These are phyloP conservation scores for Metellina segmentata DNA, from an alignment of 2,888 invertebrate species.

Conservation along the genomic window DNA sequence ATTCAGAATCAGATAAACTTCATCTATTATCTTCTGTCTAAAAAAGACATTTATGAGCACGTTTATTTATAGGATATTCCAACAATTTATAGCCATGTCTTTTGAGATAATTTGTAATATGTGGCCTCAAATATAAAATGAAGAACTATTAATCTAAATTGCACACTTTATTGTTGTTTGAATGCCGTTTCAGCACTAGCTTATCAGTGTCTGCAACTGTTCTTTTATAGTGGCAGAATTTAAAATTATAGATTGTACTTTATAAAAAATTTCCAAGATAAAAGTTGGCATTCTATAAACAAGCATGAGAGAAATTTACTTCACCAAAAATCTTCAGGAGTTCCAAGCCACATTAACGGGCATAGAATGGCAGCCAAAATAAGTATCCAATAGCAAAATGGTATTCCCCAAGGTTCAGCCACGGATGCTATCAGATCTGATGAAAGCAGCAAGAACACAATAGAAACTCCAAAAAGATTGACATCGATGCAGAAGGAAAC, in stretches of 20 bases:
- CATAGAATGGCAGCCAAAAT: constrained; percentile 88
- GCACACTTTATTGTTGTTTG: too few species aligned
- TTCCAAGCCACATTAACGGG: constrained; percentile 93
- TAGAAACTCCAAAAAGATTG: constrained; percentile 84
- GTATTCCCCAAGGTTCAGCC: constrained; percentile 83
- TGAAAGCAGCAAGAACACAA: constrained; percentile 86
- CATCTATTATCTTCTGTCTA: too few species aligned
- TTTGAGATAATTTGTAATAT: too few species aligned
- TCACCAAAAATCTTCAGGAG: constrained; percentile 96
- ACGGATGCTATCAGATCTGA: constrained; percentile 88
- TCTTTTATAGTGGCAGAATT: too few species aligned
- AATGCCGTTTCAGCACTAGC: too few species aligned
- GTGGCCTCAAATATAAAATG: too few species aligned
- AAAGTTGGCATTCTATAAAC: neutral
- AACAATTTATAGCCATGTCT: too few species aligned
- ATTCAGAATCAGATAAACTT: neutral
- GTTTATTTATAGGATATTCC: too few species aligned
- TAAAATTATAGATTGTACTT: too few species aligned
- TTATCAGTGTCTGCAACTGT: too few species aligned
- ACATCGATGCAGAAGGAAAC: constrained; percentile 70
- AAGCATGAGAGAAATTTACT: constrained; percentile 47
- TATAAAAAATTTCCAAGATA: neutral
- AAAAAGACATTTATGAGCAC: too few species aligned
- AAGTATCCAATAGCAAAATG: constrained; percentile 91
- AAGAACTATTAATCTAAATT: too few species aligned